Evolutionary conservation across 2,113 vertebrate genomes (phyloP).

Genomic region (Barnardius zonarius): DNA sequence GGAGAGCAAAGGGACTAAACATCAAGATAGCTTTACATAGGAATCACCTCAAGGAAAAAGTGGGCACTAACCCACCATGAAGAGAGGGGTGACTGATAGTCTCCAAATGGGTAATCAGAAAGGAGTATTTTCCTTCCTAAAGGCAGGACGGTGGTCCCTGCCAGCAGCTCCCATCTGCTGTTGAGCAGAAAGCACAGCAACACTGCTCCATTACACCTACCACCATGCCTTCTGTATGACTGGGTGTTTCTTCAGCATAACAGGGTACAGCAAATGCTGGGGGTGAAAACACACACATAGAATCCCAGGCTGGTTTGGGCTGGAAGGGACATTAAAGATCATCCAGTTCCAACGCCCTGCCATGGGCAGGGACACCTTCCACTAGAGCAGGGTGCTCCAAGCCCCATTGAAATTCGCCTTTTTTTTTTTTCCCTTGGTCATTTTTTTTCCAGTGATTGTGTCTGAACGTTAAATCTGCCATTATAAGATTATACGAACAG

Average conservation of each 20-base stretch:
- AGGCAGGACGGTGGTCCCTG: not conserved
- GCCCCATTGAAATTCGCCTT: not conserved
- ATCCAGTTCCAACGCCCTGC: not conserved
- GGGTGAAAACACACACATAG: not conserved
- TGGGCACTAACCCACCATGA: not conserved
- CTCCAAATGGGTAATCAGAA: not conserved
- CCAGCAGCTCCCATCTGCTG: not conserved
- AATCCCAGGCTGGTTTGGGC: not conserved
- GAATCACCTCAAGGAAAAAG: not conserved
- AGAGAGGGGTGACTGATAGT: not conserved
- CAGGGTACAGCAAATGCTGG: not conserved
- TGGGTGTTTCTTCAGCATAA: not conserved
- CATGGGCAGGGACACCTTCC: not conserved
- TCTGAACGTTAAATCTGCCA: conserved; percentile 26
- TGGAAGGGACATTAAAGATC: not conserved
- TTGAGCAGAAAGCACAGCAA: not conserved
- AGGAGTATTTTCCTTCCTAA: not conserved
- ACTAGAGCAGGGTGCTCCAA: not conserved
- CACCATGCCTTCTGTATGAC: not conserved
- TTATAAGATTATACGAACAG: conserved; percentile 28
- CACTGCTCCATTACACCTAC: not conserved
- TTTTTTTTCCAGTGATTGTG: not conserved
- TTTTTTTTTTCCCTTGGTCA: not conserved
- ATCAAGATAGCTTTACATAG: not conserved
- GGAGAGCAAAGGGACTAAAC: not conserved